Evolutionary conservation across 2,797 vertebrate species (phyloP).

Genomic region (Sebastolobus altivelis): DNA sequence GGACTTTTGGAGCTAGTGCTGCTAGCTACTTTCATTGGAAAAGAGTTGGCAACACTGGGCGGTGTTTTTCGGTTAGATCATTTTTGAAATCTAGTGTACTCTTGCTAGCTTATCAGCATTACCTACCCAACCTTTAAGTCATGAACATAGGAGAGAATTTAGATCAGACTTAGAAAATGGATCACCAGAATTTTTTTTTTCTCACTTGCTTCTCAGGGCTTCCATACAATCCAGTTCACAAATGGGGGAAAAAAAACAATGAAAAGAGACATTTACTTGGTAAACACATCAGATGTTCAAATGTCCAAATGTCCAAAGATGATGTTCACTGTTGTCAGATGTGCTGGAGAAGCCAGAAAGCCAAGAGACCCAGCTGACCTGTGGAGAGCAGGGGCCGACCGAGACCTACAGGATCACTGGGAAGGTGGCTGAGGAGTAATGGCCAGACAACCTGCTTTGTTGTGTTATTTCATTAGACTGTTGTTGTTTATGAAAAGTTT

Average conservation of each 20-base stretch:
- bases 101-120: no score
- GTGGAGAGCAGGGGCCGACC: constrained; percentile 30
- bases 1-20: no score
- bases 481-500: neutral
- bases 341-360: constrained; percentile 19
- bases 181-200: no score
- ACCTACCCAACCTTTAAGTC: no score
- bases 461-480: neutral
- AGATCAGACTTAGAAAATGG: no score
- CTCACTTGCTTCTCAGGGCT: neutral
- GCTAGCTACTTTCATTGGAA: no score
- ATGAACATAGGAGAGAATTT: no score
- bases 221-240: neutral
- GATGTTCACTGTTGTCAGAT: constrained; percentile 25
- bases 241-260: neutral
- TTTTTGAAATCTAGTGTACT: no score
- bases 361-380: constrained; percentile 26
- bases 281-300: neutral
- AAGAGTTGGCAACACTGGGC: no score
- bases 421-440: constrained; percentile 51
- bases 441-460: neutral
- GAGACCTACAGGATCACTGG: constrained; percentile 56
- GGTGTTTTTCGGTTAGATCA: no score
- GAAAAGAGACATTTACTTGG: neutral
- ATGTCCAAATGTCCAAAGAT: neutral